Conservation (phyloP, 1,140 invertebrate species). For the Sitophilus oryzae region DNA sequence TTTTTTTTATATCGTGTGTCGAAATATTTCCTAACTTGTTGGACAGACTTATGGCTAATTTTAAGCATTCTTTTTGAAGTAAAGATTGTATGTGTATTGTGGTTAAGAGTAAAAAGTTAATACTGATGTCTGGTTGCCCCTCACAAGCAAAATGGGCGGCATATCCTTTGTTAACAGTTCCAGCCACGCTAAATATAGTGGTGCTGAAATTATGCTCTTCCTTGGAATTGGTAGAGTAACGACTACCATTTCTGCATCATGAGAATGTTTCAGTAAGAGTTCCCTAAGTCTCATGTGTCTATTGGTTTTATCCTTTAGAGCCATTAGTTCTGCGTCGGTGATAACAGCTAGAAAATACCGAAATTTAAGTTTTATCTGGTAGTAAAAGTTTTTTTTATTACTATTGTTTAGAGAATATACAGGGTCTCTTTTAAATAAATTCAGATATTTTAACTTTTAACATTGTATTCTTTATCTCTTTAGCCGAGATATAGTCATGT, state of each 20-base stretch:
- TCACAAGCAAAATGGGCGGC: slow-evolving; percentile 85
- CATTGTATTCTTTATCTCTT: too few relatives aligned
- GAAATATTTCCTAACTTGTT: too few relatives aligned
- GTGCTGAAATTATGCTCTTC: slow-evolving; percentile 79
- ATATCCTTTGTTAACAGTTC: slow-evolving; percentile 82
- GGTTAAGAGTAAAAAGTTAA: slow-evolving; percentile 92
- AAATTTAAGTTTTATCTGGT: too few relatives aligned
- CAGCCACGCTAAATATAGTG: slow-evolving; percentile 91
- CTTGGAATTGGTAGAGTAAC: slow-evolving; percentile 93
- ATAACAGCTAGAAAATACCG: slow-evolving; percentile 54
- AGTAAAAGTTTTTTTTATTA: too few relatives aligned
- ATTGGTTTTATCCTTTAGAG: slow-evolving; percentile 86
- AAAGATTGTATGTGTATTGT: too few relatives aligned
- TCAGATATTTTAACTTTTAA: too few relatives aligned
- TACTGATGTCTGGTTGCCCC: slow-evolving; percentile 93
- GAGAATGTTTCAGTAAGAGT: slow-evolving; percentile 78
- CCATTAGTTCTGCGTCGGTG: slow-evolving; percentile 75
- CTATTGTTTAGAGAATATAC: too few relatives aligned
- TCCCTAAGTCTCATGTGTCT: slow-evolving; percentile 84
- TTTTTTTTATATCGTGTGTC: too few relatives aligned
- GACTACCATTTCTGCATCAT: slow-evolving; percentile 79
- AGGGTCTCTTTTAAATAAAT: too few relatives aligned
- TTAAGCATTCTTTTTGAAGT: too few relatives aligned
- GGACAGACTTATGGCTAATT: too few relatives aligned
- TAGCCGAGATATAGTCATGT: too few relatives aligned